Evolutionary conservation across 2,888 invertebrate genomes (phyloP), one percentile per base, ranked within the genome.

Genomic region (Camptogramma bilineatum): DNA sequence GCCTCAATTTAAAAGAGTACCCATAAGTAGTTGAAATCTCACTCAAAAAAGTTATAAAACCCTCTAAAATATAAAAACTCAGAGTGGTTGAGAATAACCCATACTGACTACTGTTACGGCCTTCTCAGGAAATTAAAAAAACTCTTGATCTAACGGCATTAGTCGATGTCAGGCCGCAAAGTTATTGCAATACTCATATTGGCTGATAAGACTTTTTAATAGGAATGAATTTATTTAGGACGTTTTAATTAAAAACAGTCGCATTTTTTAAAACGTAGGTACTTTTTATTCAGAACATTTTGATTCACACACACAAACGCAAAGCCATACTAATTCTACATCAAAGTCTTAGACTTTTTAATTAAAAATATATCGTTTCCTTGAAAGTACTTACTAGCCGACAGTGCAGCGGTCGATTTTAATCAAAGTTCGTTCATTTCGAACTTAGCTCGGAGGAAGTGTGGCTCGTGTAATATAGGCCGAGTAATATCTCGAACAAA

Each of bases 361-460:
- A 59, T 68, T 56, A 68, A 62, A 68, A 68, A 67, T 64, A 58
- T 66, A 73, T 67, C 64, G 66, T 65, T 72, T 68, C 64, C 69
- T 66, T 67, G 62, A 52, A 62, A 52, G 62, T 68, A 67, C 57
- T 63, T 64, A 66, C 67, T 69, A 68, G 69, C 70, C 64, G 69
- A 53, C 69, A 69, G 66, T 73, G 73, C 73, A 82, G 81, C 84
- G 84, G 84, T 84, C 83, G 87, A 86, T 87, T 87, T 89, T 88
- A 90, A 89, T 88, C 86, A 87, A 88, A 88, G 87, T 88, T 90
- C 82, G 84, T 88, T 89, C 85, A 86, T 87, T 88, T 84, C 81
- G 79, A 88, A 89, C 84, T 88, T 87, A 82, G 83, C 78, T 50
- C 48, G 77, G 81, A 80, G 85, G 81, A 82, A 66, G 66, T 78